Evolutionary conservation across 2,797 vertebrate species (phyloP), one percentile per base, ranked within the genome.

Genomic region (Kryptopterus vitreolus): DNA sequence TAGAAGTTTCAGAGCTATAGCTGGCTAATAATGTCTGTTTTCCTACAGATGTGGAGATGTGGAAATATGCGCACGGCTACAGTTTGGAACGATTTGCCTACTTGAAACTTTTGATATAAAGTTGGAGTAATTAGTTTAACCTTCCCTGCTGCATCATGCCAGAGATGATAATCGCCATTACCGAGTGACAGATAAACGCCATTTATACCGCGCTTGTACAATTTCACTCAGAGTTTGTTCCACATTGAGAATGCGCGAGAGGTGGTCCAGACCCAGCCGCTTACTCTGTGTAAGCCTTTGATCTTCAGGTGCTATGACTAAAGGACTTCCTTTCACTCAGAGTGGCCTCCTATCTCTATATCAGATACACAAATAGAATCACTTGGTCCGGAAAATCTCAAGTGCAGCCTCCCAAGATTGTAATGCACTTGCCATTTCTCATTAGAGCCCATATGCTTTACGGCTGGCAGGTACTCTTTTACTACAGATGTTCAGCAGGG

Each of bases 341-440:
- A 35, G 38, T 52, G 55, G 35, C 35, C 65, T 76, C 53, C 70
- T 35, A 24, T 55, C 29, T 35, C 29, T 81, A 38, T 76, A 52
- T 76, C 75, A 78, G 53, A 58, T 38, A 71, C 43, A 71, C 63
- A 69, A 61, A 62, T 70, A 35, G 61, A 81, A 87, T 57, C 80
- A 77, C 75, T 50, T 78, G 76, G 78, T 85, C 78, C 84, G 65
- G 61, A 85, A 76, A 74, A 77, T 77, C 50, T 43, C 73, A 81
- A 77, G 86, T 72, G 58, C 80, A 65, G 83, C 46, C 63, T 81
- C 85, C 69, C 78, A 80, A 77, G 79, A 35, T 29, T 76, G 84
- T 79, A 71, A 84, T 84, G 79, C 71, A 76, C 63, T 59, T 86
- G 85, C 83, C 82, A 76, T 81, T 80, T 84, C 59, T 61, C 81